Percentiles rank a stretch among this genome's conserved stretches.
Evolutionary conservation across 2,797 vertebrate genomes (phyloP).

Genomic region (Heteromormyrus szaboi): DNA sequence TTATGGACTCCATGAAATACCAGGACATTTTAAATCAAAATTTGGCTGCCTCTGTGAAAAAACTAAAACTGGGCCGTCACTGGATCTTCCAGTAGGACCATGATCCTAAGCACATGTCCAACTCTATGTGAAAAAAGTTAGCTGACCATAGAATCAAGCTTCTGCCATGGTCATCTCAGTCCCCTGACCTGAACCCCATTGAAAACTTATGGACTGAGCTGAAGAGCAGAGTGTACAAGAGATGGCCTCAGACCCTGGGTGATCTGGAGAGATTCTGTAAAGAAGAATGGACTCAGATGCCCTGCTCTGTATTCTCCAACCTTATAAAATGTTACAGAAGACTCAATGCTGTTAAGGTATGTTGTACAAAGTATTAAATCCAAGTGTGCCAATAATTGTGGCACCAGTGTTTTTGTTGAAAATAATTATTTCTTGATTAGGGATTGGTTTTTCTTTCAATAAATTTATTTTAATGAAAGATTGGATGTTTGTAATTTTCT

Average conservation of each 20-base stretch:
- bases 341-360: background rate
- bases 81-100: background rate
- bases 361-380: background rate
- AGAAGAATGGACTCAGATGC: too few species aligned
- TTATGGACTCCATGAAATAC: background rate
- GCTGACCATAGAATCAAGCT: background rate
- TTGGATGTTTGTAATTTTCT: background rate
- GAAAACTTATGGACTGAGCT: background rate
- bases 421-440: background rate
- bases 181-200: background rate
- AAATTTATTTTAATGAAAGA: too few species aligned
- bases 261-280: too few species aligned
- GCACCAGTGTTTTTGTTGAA: background rate
- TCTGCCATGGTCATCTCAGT: background rate
- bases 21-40: too few species aligned
- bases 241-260: too few species aligned
- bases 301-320: too few species aligned
- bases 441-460: background rate
- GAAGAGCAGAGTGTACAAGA: too few species aligned
- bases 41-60: background rate
- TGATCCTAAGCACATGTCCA: background rate
- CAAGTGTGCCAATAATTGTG: background rate
- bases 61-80: background rate
- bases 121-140: background rate
- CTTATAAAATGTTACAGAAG: too few species aligned